These are phyloP conservation scores for Phortica magna DNA, from an alignment of 2,888 invertebrate genomes.

Conservation along the genomic window DNA sequence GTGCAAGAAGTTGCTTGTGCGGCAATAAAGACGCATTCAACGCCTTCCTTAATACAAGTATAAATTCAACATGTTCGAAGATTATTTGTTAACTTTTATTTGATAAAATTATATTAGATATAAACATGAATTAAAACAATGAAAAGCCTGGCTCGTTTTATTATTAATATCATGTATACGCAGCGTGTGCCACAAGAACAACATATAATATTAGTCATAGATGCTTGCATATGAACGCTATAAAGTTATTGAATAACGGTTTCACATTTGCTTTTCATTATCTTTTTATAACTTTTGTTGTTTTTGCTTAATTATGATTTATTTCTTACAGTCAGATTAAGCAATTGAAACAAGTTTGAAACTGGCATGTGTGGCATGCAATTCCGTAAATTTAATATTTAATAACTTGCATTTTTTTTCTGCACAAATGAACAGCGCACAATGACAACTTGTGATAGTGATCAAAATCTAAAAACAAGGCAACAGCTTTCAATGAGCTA, in stretches of 20 bases:
- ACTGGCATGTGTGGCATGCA: conserved; percentile 21
- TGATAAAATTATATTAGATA: too few species aligned
- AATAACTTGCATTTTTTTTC: conserved; percentile 4
- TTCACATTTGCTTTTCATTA: conserved; percentile 9
- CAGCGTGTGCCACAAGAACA: not conserved
- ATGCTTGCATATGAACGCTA: not conserved
- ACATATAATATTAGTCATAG: not conserved
- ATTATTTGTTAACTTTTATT: too few species aligned
- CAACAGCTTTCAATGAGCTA: conserved; percentile 3
- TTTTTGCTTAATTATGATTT: not conserved
- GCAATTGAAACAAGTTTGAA: conserved; percentile 7
- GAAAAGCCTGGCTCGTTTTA: too few species aligned
- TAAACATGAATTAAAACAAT: too few species aligned
- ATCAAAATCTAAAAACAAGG: conserved; percentile 20
- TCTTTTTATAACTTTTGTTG: too few species aligned
- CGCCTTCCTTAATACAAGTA: too few species aligned
- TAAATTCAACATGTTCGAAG: too few species aligned
- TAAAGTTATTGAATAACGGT: not conserved
- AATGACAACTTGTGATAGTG: not conserved
- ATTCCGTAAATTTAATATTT: conserved; percentile 34
- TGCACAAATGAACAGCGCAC: conserved; percentile 18
- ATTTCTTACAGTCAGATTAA: not conserved
- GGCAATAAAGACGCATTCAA: not conserved
- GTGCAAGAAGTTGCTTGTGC: not conserved
- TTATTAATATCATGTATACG: conserved; percentile 4